These are phyloP conservation scores for Palythoa grandiflora DNA, from an alignment of 92 coral and sea anemone genomes.

Conservation along the genomic window DNA sequence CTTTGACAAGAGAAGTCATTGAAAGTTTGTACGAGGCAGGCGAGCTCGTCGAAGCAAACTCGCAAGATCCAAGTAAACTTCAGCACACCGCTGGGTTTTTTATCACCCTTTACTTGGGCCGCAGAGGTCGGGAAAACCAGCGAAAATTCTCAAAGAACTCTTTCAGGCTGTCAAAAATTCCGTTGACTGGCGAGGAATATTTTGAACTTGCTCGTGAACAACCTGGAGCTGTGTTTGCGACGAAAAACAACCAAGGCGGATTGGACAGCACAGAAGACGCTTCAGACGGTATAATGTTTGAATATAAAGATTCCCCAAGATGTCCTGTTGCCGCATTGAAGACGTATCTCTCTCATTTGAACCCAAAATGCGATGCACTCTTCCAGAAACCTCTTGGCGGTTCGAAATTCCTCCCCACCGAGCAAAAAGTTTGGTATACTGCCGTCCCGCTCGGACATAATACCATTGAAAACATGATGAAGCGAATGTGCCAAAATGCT, in stretches of 20 bases:
- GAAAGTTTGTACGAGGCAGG: too few relatives aligned
- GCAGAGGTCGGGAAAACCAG: slow-evolving; percentile 65
- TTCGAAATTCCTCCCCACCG: slow-evolving; percentile 57
- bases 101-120: slow-evolving; percentile 57
- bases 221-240: slow-evolving; percentile 43
- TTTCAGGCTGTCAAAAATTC: slow-evolving; percentile 24
- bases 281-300: slow-evolving; percentile 46
- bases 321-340: slow-evolving; percentile 45
- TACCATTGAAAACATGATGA: slow-evolving; percentile 31
- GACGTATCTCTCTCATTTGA: slow-evolving; percentile 44
- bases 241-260: slow-evolving; percentile 45
- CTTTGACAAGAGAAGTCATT: too few relatives aligned
- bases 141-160: slow-evolving; percentile 14
- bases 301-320: slow-evolving; percentile 26
- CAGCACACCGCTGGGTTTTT: slow-evolving; percentile 59
- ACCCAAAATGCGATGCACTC: slow-evolving; percentile 48
- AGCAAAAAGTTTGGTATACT: slow-evolving; percentile 42
- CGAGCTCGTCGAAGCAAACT: slow-evolving; percentile 39
- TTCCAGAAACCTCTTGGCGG: slow-evolving; percentile 55
- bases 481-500: slow-evolving; percentile 27
- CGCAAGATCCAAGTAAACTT: slow-evolving; percentile 37
- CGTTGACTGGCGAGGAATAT: slow-evolving; percentile 40
- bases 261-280: slow-evolving; percentile 50
- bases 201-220: slow-evolving; percentile 28
- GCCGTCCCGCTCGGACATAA: slow-evolving; percentile 31